phyloP scores from a whole-genome alignment of 2,888 invertebrate genomes.

The Lathronympha strigana region DNA sequence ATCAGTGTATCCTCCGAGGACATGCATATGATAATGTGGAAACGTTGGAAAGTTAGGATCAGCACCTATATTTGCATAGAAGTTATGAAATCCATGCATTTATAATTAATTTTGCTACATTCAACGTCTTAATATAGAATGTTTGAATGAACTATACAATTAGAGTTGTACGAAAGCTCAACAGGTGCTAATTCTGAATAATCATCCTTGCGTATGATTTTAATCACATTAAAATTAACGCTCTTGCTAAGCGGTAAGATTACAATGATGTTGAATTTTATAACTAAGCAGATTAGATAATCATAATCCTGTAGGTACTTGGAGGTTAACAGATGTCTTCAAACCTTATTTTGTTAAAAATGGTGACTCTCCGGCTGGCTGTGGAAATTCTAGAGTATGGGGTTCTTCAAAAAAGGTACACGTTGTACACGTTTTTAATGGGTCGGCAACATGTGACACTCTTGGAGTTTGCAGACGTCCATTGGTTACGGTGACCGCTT shows the following conservation, averaged over 20 bases:
- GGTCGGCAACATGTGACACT: no score
- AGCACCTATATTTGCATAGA: constrained; percentile 49
- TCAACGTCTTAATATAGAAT: constrained; percentile 16
- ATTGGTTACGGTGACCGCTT: no score
- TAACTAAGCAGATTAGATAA: not conserved
- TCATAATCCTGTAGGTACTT: not conserved
- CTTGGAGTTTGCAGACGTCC: no score
- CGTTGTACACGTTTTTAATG: no score
- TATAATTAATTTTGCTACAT: constrained; percentile 36
- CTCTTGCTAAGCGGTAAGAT: not conserved
- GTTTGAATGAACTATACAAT: not conserved
- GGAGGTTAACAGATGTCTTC: not conserved
- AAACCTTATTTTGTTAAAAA: no score
- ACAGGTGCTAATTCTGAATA: constrained; percentile 12
- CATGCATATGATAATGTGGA: constrained; percentile 43
- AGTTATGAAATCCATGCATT: constrained; percentile 40
- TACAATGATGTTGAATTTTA: not conserved
- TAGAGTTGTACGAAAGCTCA: constrained; percentile 7
- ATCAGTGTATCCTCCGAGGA: constrained; percentile 24
- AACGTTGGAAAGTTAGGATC: constrained; percentile 52
- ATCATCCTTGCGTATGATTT: constrained; percentile 15
- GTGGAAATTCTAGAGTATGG: no score
- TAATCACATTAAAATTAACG: constrained; percentile 7
- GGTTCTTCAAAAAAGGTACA: no score
- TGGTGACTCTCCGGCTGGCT: no score